Base-by-base conservation (phyloP, 2,888 invertebrate species). In the Pteria penguin region DNA sequence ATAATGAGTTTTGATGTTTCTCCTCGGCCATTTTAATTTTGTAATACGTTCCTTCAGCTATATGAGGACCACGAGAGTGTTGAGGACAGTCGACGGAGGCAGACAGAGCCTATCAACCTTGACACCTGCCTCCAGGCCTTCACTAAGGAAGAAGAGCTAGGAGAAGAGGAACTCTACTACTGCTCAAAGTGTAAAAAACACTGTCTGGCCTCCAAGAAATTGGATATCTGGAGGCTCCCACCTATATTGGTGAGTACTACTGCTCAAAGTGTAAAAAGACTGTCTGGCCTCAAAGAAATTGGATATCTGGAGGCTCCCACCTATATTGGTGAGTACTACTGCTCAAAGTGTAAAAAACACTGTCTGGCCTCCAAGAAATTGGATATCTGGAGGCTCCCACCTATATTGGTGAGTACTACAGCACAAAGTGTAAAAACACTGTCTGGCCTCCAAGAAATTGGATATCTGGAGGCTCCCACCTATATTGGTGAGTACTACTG, bases 211-310 rank as follows among this genome's bases (percentile, higher is more conserved):
- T 95, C 96, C 82, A 97, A 97, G 93, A 97, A 96, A 91, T 93
- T 98, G 90, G 97, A 97, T 92, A 96, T 98, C 69, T 98, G 97
- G 97, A 94, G 96, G 84, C 93, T 97, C 84, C 98, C 97, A 74
- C 97, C 97, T 14, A 95, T 97, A 86, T 93, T 98, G 92, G 97
- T 97, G 71, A 85, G 90, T 82, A 27, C 5, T 26, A 58, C 2
- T 24, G 24, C 58, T 22, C 4, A 14, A 52, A 52, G 52, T 52
- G 8, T 55, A 14, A 22, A 24, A n/a, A n/a, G n/a, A n/a, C n/a
- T n/a, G 22, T 55, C n/a, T n/a, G n/a, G n/a, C n/a, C 14, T n/a
- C 14, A 57, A n/a, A n/a, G n/a, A n/a, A n/a, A n/a, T n/a, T n/a
- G n/a, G n/a, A n/a, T n/a, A n/a, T n/a, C n/a, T n/a, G n/a, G n/a